Base-by-base conservation (phyloP, 1,140 invertebrate genomes). In the Brachionus rotundiformis region DNA sequence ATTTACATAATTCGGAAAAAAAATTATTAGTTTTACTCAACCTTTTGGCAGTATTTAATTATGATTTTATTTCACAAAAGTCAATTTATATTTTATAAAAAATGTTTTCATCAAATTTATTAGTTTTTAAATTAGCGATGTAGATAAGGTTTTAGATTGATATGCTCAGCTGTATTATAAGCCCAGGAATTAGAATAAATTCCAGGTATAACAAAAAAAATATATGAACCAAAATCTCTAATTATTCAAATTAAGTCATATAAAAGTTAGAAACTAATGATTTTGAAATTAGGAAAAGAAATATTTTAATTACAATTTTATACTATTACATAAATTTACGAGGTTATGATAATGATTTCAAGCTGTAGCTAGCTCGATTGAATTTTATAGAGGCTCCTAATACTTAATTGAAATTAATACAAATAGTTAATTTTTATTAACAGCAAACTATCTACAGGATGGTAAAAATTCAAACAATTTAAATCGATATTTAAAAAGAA, bases 181-280 rank as follows among this genome's bases (percentile, higher is more conserved):
- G 3, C 2, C 19, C n/a, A n/a, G n/a, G n/a, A n/a, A n/a, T n/a
- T n/a, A n/a, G n/a, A 49, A 16, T 49, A 5, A 16, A 25, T 54
- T 54, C 47, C 16, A 54, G 47, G 47, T 54, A 5, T 23, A 19
- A 8, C 16, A 25, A 49, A 49, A 54, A 54, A 5, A 11, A 11
- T 6, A 7, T 54, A 4, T 23, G 8, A 54, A 54, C 47, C 23
- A 19, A 8, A 54, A 54, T 54, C n/a, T 54, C 23, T 7, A 54
- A 54, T 54, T 54, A 54, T 54, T 54, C 47, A 54, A 54, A 54
- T 8, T 54, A 54, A 54, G 47, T 54, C 47, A 16, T 54, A 54
- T 54, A 54, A 54, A 54, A 54, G 47, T 54, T 54, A 54, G 16
- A 54, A 54, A 54, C 47, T 54, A 54, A 54, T 54, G 47, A 54